Evolutionary conservation across 2,113 vertebrate genomes (phyloP), one percentile per base, ranked within the genome.

Genomic region (Sceloporus undulatus): DNA sequence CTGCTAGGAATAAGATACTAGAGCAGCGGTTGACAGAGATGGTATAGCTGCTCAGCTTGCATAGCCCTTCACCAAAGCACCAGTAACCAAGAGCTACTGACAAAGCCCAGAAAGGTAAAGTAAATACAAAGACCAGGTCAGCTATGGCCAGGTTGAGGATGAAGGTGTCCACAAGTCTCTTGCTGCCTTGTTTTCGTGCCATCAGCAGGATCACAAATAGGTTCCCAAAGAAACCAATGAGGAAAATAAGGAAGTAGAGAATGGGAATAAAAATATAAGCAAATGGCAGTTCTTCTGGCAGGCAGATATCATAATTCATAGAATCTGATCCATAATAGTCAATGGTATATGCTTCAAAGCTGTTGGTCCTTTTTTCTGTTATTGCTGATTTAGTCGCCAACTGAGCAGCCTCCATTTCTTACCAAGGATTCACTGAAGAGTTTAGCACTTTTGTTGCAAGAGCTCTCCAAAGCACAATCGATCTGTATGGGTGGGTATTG

Each of bases 1-100:
- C 97, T 0, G 97, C 97, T 90, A 98, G 97, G 77, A 98, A 98
- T 87, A 98, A 96, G 86, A 98, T 97, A 94, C 98, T 98, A 87
- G 98, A 98, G 94, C 97, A 97, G 91, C 98, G 98, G 90, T 98
- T 98, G 85, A 97, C 95, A 0, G 97, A 94, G 9, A 98, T 96
- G 34, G 95, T 75, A 87, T 97, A 98, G 94, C 97, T 97, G 95
- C 98, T 98, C 6, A 97, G 76, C 87, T 97, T 98, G 96, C 98
- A 98, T 34, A 98, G 90, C 29, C 42, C 40, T 4, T 95, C 90
- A 0, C 97, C 97, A 18, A 98, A 98, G 9, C 70, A 82, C 98
- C 98, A 98, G 34, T 94, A 92, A 0, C 90, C 74, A n/a, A 73
- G 88, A 1, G 92, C 90, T 25, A 95, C 95, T 0, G 98, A 96